Base-by-base conservation (phyloP, 2,888 invertebrate species). In the Apodemia mormo region DNA sequence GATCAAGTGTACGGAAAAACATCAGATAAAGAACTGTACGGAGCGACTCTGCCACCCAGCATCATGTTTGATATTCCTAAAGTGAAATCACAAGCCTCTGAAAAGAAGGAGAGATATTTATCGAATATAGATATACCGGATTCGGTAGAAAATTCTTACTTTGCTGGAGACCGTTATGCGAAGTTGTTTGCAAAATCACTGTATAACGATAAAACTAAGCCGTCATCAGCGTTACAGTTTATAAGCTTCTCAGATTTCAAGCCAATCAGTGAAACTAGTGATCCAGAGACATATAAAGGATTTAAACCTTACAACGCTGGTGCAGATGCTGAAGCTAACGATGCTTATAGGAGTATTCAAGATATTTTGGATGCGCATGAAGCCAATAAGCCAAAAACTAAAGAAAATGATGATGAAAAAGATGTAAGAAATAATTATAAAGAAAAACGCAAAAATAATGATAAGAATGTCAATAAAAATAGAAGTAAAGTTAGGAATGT, bases 1-100 rank as follows among this genome's bases (percentile, higher is more conserved):
- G 88, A 90, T 64, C 87, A 91, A 75, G 79, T 92, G 5, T 93
- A 92, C 74, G 91, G 90, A 0, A 90, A 84, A 76, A 92, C 92
- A 2, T 92, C 92, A 0, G 92, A 93, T 74, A 89, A 81, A 70
- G 85, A 92, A 0, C 80, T 92, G 0, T 93, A 87, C 56, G 89
- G 90, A 5, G 82, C 77, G 0, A 81, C 81, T 0, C 72, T 92
- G 30, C 90, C 90, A 6, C 80, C 88, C 0, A 76, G 75, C 66
- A 72, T 84, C 6, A 80, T 73, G 2, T 82, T 80, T 61, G 78
- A 78, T 12, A 66, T 77, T 12, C 80, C 77, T 49, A 66, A 71
- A 0, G 72, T 76, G 1, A 82, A 81, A 29, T 71, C 76, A 2
- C 80, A 84, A 66, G 86, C 87, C 0, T 82, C 86, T 0, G 84